Percentiles rank a stretch among this genome's conserved stretches.
Evolutionary conservation across 2,888 invertebrate species (phyloP).

Genomic region (Gastrophysa polygoni): DNA sequence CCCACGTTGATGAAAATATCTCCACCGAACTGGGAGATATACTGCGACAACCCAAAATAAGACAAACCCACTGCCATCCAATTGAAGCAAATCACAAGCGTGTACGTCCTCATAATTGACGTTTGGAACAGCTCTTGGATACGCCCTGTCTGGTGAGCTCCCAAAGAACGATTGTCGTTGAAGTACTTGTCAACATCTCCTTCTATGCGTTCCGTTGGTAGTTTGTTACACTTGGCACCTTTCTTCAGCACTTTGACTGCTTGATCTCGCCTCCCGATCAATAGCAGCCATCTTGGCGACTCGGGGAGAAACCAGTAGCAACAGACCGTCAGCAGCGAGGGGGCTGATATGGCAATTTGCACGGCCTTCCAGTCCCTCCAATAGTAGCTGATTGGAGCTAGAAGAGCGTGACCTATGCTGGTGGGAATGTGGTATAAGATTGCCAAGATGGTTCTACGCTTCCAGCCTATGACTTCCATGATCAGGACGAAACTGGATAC

Average conservation of each 20-base stretch:
- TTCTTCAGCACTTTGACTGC: constrained; percentile 66
- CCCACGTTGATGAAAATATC: constrained; percentile 83
- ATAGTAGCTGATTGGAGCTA: constrained; percentile 62
- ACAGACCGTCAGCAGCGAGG: constrained; percentile 64
- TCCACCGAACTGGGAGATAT: constrained; percentile 77
- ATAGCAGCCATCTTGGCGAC: constrained; percentile 78
- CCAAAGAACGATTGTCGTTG: no score
- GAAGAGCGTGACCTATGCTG: constrained; percentile 62
- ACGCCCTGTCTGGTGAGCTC: constrained; percentile 51
- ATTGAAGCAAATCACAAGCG: constrained; percentile 74
- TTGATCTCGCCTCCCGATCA: constrained; percentile 67
- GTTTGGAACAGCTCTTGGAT: constrained; percentile 69
- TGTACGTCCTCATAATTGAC: constrained; percentile 71
- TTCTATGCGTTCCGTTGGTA: constrained; percentile 45
- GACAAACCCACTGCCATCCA: constrained; percentile 86
- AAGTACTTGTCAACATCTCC: constrained; percentile 40
- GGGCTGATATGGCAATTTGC: constrained; percentile 64
- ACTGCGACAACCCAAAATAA: constrained; percentile 86
- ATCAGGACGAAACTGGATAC: constrained; percentile 74
- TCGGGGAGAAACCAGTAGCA: constrained; percentile 76
- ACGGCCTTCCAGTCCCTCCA: constrained; percentile 63
- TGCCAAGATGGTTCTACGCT: constrained; percentile 63
- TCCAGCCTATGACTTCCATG: constrained; percentile 69
- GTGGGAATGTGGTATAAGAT: constrained; percentile 66
- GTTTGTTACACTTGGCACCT: constrained; percentile 63